Percentiles rank a stretch among this genome's conserved stretches.
Conservation (phyloP, 2,113 vertebrate species). For the Prochilodus magdalenae region DNA sequence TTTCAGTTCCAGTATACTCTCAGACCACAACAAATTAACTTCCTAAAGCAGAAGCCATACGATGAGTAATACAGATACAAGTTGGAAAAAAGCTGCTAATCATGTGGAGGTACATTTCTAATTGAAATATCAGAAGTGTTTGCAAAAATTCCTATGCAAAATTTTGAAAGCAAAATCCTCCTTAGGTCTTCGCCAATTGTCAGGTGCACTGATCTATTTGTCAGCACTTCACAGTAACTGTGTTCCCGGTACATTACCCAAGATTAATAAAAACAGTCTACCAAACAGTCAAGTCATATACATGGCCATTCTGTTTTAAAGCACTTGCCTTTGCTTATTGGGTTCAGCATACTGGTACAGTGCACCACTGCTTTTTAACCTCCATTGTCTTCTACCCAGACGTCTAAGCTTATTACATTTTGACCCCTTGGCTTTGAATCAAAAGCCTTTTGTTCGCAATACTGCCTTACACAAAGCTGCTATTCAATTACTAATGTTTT, state of each 20-base stretch:
- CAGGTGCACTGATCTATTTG: background rate
- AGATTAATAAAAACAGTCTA: background rate
- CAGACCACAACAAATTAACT: background rate
- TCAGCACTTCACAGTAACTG: background rate
- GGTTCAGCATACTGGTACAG: background rate
- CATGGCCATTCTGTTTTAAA: no score
- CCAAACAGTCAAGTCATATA: no score
- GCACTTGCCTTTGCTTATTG: background rate
- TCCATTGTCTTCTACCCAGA: background rate
- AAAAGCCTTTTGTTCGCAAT: conserved; percentile 31
- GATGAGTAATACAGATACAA: background rate
- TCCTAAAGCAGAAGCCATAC: background rate
- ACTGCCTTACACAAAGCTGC: background rate
- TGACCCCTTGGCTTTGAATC: conserved; percentile 13
- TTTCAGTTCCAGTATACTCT: conserved; percentile 14
- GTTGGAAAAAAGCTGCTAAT: background rate
- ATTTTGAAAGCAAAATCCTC: background rate
- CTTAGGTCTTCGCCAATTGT: background rate
- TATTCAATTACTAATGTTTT: conserved; percentile 19
- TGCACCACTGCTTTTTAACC: background rate
- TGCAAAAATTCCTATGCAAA: background rate
- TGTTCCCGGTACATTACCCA: background rate
- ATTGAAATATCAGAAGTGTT: background rate
- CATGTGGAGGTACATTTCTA: background rate
- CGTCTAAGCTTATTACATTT: background rate